Conservation (phyloP, 1,140 invertebrate genomes). For the Diabrotica virgifera region DNA sequence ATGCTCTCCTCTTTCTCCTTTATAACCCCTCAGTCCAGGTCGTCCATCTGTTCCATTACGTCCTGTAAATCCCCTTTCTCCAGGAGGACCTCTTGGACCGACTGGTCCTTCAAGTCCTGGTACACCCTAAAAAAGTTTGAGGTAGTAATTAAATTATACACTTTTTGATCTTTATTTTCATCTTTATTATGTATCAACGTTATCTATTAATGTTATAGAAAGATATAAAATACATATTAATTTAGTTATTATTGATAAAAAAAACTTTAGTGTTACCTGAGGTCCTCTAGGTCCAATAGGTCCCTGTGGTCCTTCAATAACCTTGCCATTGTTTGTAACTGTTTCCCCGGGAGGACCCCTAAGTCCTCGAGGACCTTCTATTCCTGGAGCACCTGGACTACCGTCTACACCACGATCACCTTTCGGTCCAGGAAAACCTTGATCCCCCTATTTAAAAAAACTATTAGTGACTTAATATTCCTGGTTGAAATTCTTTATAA, state of each 20-base stretch:
- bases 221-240: no score
- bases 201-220: no score
- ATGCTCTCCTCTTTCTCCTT: slow-evolving; percentile 26
- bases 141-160: no score
- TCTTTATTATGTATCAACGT: no score
- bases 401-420: slow-evolving; percentile 43
- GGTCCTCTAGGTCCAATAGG: slow-evolving; percentile 31
- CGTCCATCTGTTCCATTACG: slow-evolving; percentile 35
- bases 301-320: slow-evolving; percentile 32
- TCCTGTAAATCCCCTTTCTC: slow-evolving; percentile 28
- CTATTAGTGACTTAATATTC: background rate
- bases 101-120: slow-evolving; percentile 33
- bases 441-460: slow-evolving; percentile 32
- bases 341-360: slow-evolving; percentile 30
- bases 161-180: no score
- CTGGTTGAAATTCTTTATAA: no score
- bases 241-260: no score
- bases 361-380: slow-evolving; percentile 32
- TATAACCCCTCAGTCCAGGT: slow-evolving; percentile 29
- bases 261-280: slow-evolving; percentile 6
- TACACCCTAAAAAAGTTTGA: slow-evolving; percentile 15
- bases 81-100: slow-evolving; percentile 34
- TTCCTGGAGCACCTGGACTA: slow-evolving; percentile 38
- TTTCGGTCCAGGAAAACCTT: slow-evolving; percentile 35
- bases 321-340: slow-evolving; percentile 17